phyloP scores from a whole-genome alignment of 2,113 vertebrate genomes.

The Sminthopsis crassicaudata region DNA sequence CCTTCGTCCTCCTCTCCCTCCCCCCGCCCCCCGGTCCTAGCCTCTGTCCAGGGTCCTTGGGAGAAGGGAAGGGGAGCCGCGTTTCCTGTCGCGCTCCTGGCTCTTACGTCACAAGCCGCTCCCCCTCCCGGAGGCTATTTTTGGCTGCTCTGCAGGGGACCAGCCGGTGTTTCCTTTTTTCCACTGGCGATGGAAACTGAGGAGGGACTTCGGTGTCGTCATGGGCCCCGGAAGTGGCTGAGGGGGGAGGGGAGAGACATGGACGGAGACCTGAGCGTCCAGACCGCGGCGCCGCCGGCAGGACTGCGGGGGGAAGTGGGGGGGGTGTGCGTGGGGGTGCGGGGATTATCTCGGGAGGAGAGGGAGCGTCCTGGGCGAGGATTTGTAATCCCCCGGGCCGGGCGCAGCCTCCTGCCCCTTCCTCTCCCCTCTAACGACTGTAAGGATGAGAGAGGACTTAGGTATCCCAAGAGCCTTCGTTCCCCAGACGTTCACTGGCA shows the following conservation, averaged over 20 bases:
- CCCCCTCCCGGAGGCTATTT: neutral
- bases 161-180: neutral
- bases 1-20: neutral
- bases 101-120: neutral
- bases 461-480: neutral
- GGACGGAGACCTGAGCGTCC: neutral
- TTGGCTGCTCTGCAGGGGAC: neutral
- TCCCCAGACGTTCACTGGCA: neutral
- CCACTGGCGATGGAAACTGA: neutral
- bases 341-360: neutral
- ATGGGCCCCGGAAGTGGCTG: neutral
- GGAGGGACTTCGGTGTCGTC: neutral
- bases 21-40: neutral
- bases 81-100: neutral
- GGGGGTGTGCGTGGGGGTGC: neutral
- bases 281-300: neutral
- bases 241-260: neutral
- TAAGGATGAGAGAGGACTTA: neutral
- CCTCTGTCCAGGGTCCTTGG: neutral
- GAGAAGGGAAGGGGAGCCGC: neutral
- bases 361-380: neutral
- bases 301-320: neutral
- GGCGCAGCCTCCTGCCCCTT: neutral
- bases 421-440: neutral
- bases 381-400: neutral